Evolutionary conservation across 2,797 vertebrate species (phyloP).

Genomic region (Cryptoprocta ferox): DNA sequence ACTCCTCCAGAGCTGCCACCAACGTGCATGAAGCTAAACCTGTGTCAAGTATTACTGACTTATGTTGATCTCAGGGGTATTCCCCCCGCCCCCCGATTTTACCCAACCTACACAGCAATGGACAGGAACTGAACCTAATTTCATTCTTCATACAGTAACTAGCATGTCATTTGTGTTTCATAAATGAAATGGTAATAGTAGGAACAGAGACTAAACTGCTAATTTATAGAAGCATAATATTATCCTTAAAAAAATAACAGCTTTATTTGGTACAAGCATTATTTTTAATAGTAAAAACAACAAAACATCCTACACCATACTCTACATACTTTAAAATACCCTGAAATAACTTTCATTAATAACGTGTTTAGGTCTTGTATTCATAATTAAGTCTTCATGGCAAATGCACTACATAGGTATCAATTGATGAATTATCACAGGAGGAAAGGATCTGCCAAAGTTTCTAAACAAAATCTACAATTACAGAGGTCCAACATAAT

Average conservation of each 20-base stretch:
- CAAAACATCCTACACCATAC: neutral
- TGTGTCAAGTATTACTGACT: neutral
- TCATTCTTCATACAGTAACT: neutral
- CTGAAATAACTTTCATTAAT: slow-evolving; percentile 25
- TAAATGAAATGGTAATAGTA: neutral
- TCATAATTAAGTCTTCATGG: neutral
- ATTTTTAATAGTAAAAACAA: slow-evolving; percentile 50
- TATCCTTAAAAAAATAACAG: neutral
- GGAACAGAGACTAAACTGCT: neutral
- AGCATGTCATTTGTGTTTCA: neutral
- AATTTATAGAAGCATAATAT: slow-evolving; percentile 42
- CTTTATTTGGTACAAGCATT: slow-evolving; percentile 34
- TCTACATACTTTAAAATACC: slow-evolving; percentile 16
- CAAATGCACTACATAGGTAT: neutral
- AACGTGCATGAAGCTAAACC: neutral
- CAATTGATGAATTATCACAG: neutral
- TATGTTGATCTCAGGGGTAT: neutral
- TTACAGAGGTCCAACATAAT: neutral
- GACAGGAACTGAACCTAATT: neutral
- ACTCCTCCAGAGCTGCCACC: neutral
- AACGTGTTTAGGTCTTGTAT: neutral
- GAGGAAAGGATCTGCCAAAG: neutral
- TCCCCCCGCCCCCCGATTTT: neutral
- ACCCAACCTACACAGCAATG: neutral
- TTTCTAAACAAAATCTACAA: slow-evolving; percentile 26